Percentiles rank a stretch among this genome's conserved stretches.
These are phyloP conservation scores for Drosophila neocordata DNA, from an alignment of 1,140 invertebrate species.

Conservation along the genomic window DNA sequence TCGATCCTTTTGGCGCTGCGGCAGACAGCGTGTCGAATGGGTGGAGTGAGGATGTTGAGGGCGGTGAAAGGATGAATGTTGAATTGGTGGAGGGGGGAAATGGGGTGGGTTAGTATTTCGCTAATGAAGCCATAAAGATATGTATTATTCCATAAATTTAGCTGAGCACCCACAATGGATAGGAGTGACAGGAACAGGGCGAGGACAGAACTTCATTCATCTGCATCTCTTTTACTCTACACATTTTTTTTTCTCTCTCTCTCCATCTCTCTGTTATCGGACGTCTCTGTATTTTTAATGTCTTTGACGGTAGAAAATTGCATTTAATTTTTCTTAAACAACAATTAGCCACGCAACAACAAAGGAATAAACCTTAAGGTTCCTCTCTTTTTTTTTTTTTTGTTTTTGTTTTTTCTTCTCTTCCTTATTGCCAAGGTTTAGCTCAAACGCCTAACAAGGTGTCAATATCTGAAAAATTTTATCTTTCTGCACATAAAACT, in stretches of 20 bases:
- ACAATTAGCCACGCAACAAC: conserved; percentile 72
- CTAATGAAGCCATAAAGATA: conserved; percentile 82
- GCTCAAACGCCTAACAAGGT: conserved; percentile 79
- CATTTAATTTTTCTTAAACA: conserved; percentile 69
- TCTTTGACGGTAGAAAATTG: conserved; percentile 58
- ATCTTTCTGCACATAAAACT: conserved; percentile 82
- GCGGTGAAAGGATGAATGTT: not conserved
- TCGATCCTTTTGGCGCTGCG: conserved; percentile 69
- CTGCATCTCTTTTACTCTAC: conserved; percentile 18
- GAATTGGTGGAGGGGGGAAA: conserved; percentile 6
- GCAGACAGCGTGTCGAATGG: conserved; percentile 77
- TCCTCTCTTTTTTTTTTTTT: not conserved
- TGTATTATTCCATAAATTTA: conserved; percentile 80
- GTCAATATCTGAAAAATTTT: conserved; percentile 82
- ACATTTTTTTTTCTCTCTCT: conserved; percentile 31
- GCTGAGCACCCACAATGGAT: conserved; percentile 64
- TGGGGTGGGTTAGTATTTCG: conserved; percentile 49
- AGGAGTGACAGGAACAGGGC: conserved; percentile 6
- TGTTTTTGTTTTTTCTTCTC: conserved; percentile 23
- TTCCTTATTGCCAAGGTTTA: conserved; percentile 35
- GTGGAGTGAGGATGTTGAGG: conserved; percentile 15
- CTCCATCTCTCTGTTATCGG: conserved; percentile 49
- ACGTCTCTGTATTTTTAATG: conserved; percentile 48
- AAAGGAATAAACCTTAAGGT: conserved; percentile 28
- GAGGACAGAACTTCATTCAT: conserved; percentile 12